Conservation (phyloP, 2,888 invertebrate genomes). For the Lochmaea crataegi region DNA sequence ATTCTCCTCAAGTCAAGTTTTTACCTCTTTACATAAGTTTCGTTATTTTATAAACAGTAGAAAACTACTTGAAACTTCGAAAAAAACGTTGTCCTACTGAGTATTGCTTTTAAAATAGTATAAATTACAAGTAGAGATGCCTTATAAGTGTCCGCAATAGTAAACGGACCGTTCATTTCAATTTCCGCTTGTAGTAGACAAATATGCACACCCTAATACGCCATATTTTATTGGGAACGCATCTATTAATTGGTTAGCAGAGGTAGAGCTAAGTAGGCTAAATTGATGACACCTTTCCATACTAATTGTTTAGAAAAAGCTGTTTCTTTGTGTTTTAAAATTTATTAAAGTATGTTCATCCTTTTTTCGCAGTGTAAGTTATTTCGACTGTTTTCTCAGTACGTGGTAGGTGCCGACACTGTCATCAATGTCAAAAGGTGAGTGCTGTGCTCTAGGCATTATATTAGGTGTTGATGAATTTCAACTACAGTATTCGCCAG, state of each 20-base stretch:
- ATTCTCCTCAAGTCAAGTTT: no score
- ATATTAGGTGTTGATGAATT: no score
- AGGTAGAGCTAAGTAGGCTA: background rate
- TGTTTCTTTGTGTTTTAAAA: no score
- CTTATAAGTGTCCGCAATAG: slow-evolving; percentile 46
- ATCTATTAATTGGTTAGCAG: slow-evolving; percentile 4
- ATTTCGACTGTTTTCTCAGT: no score
- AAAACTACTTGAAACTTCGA: background rate
- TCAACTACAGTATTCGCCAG: no score
- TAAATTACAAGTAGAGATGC: slow-evolving; percentile 14
- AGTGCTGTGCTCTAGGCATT: no score
- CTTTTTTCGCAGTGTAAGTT: no score
- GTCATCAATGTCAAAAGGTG: no score
- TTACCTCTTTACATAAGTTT: no score
- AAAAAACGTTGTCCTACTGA: background rate
- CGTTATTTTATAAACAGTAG: background rate
- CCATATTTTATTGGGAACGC: slow-evolving; percentile 20
- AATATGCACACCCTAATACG: slow-evolving; percentile 31
- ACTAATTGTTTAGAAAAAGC: no score
- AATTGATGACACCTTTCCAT: background rate
- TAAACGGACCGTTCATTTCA: slow-evolving; percentile 49
- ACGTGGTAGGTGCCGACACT: no score
- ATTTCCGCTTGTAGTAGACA: slow-evolving; percentile 45
- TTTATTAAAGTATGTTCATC: no score
- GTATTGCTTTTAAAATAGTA: background rate